Evolutionary conservation across 2,888 invertebrate species (phyloP).

Genomic region (Ophioninae sp.): DNA sequence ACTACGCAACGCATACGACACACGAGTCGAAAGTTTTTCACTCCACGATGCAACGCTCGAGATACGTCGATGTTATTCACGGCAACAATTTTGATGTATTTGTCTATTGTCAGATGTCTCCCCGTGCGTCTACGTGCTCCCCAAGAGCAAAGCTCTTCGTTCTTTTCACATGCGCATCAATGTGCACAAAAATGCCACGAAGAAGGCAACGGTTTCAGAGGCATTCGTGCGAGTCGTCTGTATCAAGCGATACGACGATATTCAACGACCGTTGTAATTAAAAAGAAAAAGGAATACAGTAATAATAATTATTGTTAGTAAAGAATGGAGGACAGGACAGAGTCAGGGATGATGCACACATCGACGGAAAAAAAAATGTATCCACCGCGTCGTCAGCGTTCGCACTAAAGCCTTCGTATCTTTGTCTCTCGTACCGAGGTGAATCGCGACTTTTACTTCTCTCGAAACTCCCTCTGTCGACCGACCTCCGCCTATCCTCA

Average conservation of each 20-base stretch:
- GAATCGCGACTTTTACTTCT: constrained; percentile 51
- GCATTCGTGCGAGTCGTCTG: constrained; percentile 32
- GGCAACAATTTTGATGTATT: constrained; percentile 47
- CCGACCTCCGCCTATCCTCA: constrained; percentile 33
- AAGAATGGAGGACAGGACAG: constrained; percentile 5
- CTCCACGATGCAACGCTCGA: constrained; percentile 23
- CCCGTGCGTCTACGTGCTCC: constrained; percentile 10
- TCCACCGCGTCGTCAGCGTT: constrained; percentile 19
- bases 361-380: constrained; percentile 51
- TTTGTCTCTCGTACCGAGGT: constrained; percentile 43
- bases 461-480: constrained; percentile 25
- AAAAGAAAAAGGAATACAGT: constrained; percentile 35
- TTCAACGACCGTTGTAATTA: constrained; percentile 62
- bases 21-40: constrained; percentile 34
- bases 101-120: constrained; percentile 15
- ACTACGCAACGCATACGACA: too few relatives aligned
- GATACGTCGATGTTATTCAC: constrained; percentile 52
- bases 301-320: constrained; percentile 43
- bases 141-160: constrained; percentile 5
- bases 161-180: constrained; percentile 49
- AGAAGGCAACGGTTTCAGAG: constrained; percentile 27
- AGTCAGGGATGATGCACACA: constrained; percentile 33
- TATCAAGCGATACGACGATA: constrained; percentile 55
- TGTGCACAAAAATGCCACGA: constrained; percentile 40
- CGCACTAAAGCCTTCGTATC: constrained; percentile 25